phyloP scores from a whole-genome alignment of 2,797 vertebrate species.

The Gallirallus australis region DNA sequence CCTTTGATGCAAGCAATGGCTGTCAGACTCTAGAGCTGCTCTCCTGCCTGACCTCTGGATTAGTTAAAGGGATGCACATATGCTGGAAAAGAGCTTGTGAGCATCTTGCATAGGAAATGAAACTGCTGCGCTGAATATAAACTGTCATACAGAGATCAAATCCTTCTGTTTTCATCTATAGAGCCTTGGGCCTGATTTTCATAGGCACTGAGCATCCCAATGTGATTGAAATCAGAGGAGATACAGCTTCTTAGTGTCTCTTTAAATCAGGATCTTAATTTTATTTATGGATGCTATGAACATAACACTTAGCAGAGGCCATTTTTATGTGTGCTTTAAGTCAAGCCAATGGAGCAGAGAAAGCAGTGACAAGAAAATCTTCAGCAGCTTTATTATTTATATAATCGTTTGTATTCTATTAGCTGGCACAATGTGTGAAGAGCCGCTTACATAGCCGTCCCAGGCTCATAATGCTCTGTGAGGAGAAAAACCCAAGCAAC shows the following conservation, averaged over 20 bases:
- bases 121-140: background rate
- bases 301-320: conserved; percentile 39
- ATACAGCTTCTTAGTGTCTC: conserved; percentile 42
- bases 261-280: conserved; percentile 59
- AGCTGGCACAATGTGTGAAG: background rate
- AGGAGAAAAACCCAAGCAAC: conserved; percentile 23
- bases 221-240: conserved; percentile 41
- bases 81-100: background rate
- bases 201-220: background rate
- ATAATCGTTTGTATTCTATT: conserved; percentile 59
- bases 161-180: background rate
- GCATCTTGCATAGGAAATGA: background rate
- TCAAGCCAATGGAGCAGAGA: conserved; percentile 63
- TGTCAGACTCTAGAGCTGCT: background rate
- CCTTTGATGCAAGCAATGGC: background rate
- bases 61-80: background rate
- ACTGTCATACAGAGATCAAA: background rate
- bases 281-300: conserved; percentile 59
- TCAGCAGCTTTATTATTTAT: conserved; percentile 58
- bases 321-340: conserved; percentile 63
- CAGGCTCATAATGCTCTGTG: background rate
- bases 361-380: conserved; percentile 59
- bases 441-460: background rate
- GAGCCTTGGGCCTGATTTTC: conserved; percentile 13
- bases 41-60: background rate